These are phyloP conservation scores for Lycorma delicatula DNA, from an alignment of 1,140 invertebrate species.

Conservation along the genomic window DNA sequence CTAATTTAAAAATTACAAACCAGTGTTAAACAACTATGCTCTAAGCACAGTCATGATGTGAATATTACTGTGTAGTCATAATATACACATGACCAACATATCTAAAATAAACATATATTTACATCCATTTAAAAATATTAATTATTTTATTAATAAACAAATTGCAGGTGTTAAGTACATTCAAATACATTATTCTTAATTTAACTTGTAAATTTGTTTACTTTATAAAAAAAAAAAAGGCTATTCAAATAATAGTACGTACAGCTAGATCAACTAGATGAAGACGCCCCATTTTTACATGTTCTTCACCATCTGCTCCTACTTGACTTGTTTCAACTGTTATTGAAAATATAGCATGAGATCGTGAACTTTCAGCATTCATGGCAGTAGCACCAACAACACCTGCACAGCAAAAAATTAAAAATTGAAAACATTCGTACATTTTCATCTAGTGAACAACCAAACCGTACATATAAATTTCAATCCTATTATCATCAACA, in stretches of 20 bases:
- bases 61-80: too few relatives aligned
- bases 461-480: too few relatives aligned
- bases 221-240: neutral
- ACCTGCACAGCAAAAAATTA: slow-evolving; percentile 36
- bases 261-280: slow-evolving; percentile 81
- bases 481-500: too few relatives aligned
- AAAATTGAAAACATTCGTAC: slow-evolving; percentile 3
- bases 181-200: neutral
- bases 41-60: too few relatives aligned
- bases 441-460: too few relatives aligned
- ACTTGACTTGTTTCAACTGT: slow-evolving; percentile 72
- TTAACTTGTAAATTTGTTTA: neutral
- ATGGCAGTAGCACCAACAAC: slow-evolving; percentile 73
- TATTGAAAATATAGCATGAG: slow-evolving; percentile 83
- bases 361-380: slow-evolving; percentile 77
- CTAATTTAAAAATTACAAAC: too few relatives aligned
- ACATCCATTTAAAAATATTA: too few relatives aligned
- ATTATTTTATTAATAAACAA: too few relatives aligned
- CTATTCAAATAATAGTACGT: slow-evolving; percentile 29
- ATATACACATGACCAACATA: too few relatives aligned
- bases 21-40: too few relatives aligned
- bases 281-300: slow-evolving; percentile 66
- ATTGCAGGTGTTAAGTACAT: neutral
- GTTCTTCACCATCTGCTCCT: slow-evolving; percentile 49
- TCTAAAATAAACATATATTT: too few relatives aligned